Evolutionary conservation across 2,888 invertebrate genomes (phyloP), one percentile per base, ranked within the genome.

Genomic region (Neria commutata): DNA sequence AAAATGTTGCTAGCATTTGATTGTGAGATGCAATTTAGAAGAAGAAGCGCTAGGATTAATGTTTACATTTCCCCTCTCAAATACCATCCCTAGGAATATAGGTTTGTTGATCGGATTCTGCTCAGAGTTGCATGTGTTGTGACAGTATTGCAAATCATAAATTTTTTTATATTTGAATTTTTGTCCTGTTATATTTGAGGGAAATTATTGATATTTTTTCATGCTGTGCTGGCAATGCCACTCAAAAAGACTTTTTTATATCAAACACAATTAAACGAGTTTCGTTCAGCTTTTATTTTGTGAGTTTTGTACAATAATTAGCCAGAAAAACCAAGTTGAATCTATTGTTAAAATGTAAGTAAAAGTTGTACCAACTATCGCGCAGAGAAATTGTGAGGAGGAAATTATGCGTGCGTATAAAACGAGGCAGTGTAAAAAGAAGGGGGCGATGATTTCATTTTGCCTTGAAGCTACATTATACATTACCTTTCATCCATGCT

Each of bases 371-470:
- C 24, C 29, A 25, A 25, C 19, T 16, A 6, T 23, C 19, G 42
- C 29, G 2, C n/a, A n/a, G 6, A 40, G 49, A 21, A 42, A 50
- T 37, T 8, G 21, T 21, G 19, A 1, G 21, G 33, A 17, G 11
- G 2, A 14, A 55, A 53, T 54, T 5, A 6, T 14, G 2, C 10
- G 16, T 24, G 21, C 29, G 11, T 8, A 29, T 29, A 29, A 5
- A n/a, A 56, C 19, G n/a, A 21, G 26, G 5, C 45, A 24, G 50
- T n/a, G n/a, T n/a, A n/a, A 49, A 57, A 45, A 55, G 57, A 71
- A 66, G 69, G 64, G 58, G 59, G 61, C 65, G 79, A 79, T 79
- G 79, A 79, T 79, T 79, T 79, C 79, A 79, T 79, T 74, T 71
- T 71, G 70, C 55, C 52, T 52, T 37, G 34, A 56, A n/a, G n/a